Evolutionary conservation across 2,113 vertebrate genomes (phyloP).

Genomic region (Deroptyus accipitrinus): DNA sequence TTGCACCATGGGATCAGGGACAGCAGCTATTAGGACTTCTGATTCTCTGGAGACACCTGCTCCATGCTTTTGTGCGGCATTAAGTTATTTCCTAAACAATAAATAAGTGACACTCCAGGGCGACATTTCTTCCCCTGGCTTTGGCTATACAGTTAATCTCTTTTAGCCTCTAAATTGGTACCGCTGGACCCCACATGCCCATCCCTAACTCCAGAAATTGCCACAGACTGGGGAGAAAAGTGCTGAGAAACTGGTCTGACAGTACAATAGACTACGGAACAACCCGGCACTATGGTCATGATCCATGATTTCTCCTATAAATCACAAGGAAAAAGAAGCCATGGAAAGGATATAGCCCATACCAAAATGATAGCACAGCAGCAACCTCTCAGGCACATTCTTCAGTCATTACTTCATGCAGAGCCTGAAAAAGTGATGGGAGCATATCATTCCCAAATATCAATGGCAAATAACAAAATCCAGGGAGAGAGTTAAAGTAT

Average conservation of each 20-base stretch:
- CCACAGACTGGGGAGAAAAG: background rate
- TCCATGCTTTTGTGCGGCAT: background rate
- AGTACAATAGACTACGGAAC: background rate
- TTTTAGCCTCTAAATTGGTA: background rate
- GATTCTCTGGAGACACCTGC: background rate
- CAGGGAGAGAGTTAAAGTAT: background rate
- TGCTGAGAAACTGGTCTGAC: background rate
- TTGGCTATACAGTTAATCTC: background rate
- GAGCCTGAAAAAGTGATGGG: background rate
- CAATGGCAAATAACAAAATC: background rate
- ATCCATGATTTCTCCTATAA: background rate
- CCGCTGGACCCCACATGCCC: rapidly evolving
- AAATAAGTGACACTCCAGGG: background rate
- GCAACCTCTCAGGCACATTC: background rate
- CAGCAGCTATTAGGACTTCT: background rate
- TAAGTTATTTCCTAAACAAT: background rate
- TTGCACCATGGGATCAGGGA: background rate
- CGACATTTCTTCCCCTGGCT: background rate
- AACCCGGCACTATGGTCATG: background rate
- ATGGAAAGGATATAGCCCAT: background rate
- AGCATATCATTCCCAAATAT: background rate
- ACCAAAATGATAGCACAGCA: background rate
- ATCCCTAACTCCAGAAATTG: background rate
- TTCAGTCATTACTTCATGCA: background rate
- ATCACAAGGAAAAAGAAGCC: background rate